phyloP scores from a whole-genome alignment of 2,113 vertebrate species.

The Cottus gobio region DNA sequence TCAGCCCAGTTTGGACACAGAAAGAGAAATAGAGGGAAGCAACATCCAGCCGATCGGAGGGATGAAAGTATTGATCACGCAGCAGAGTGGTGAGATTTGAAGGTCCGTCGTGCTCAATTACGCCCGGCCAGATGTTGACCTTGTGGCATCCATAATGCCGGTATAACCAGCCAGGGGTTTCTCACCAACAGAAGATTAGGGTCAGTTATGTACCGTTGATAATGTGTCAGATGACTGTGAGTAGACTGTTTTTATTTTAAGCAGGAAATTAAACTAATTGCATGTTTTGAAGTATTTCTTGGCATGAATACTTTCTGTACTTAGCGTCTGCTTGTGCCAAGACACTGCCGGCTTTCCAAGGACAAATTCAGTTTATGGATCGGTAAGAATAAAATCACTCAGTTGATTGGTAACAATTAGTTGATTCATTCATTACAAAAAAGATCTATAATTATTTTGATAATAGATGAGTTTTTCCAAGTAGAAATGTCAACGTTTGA shows the following conservation, averaged over 20 bases:
- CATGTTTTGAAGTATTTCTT: neutral
- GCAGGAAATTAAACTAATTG: neutral
- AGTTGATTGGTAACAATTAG: neutral
- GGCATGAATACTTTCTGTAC: too few species aligned
- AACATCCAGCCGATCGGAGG: slow-evolving; percentile 31
- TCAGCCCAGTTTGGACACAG: slow-evolving; percentile 28
- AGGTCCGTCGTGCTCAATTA: slow-evolving; percentile 60
- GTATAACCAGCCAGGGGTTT: slow-evolving; percentile 36
- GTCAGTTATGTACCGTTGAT: slow-evolving; percentile 48
- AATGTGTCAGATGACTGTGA: neutral
- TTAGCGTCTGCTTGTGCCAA: too few species aligned
- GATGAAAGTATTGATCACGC: slow-evolving; percentile 63
- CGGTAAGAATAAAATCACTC: neutral
- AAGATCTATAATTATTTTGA: too few species aligned
- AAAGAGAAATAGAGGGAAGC: neutral
- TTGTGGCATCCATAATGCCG: slow-evolving; percentile 52
- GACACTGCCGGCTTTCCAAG: neutral
- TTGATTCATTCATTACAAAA: neutral
- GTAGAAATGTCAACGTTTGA: too few species aligned
- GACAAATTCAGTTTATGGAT: neutral
- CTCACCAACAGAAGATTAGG: slow-evolving; percentile 66
- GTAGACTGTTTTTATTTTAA: neutral
- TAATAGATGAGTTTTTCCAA: too few species aligned
- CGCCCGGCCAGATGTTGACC: slow-evolving; percentile 59
- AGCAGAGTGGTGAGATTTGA: slow-evolving; percentile 37